These are phyloP conservation scores for Micronycteris hirsuta DNA, from an alignment of 2,113 vertebrate genomes.

Conservation along the genomic window DNA sequence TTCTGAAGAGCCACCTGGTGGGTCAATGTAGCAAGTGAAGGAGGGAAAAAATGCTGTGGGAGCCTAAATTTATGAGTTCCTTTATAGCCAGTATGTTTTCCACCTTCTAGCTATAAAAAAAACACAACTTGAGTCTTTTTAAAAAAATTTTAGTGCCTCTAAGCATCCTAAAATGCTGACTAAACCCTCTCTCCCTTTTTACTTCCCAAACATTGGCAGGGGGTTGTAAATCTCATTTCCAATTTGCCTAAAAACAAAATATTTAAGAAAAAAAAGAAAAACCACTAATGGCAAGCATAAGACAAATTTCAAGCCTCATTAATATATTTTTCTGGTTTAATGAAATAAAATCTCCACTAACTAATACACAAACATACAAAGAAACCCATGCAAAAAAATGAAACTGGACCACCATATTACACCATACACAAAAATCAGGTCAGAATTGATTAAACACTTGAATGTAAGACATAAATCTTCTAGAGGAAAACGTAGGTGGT, in stretches of 20 bases:
- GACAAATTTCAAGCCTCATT: not conserved
- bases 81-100: not conserved
- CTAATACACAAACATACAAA: not conserved
- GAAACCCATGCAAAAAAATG: not conserved
- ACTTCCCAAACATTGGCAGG: not conserved
- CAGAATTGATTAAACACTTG: not conserved
- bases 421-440: not conserved
- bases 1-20: not conserved
- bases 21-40: not conserved
- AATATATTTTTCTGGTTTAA: not conserved
- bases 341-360: not conserved
- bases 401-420: not conserved
- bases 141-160: not conserved
- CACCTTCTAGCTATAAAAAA: not conserved
- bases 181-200: not conserved
- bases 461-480: not conserved
- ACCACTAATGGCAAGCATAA: not conserved
- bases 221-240: not conserved
- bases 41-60: not conserved
- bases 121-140: not conserved
- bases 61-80: not conserved
- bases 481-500: not conserved
- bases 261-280: not conserved
- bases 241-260: not conserved
- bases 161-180: not conserved